Evolutionary conservation across 2,888 invertebrate genomes (phyloP).

Genomic region (Limnephilus marmoratus): DNA sequence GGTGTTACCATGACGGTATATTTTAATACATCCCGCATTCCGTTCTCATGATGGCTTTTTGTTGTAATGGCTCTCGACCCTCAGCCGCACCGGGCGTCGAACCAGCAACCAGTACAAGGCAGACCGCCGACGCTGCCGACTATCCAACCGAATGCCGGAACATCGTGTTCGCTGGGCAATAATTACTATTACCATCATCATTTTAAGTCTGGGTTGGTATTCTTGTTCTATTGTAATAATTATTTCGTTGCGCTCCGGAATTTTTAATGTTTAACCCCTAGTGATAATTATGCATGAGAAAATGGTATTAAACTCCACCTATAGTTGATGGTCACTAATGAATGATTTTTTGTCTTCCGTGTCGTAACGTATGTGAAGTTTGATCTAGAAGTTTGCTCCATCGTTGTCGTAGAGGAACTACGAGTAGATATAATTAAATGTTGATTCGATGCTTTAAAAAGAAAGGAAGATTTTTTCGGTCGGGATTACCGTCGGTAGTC

Average conservation of each 20-base stretch:
- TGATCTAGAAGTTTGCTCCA: too few species aligned
- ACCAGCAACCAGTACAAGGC: not conserved
- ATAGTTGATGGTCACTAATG: not conserved
- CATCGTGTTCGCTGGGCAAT: not conserved
- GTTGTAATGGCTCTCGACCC: conserved; percentile 2
- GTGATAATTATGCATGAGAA: not conserved
- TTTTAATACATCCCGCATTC: conserved; percentile 7
- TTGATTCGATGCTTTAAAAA: not conserved
- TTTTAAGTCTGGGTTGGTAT: not conserved
- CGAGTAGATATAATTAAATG: too few species aligned
- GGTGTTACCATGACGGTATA: conserved; percentile 27
- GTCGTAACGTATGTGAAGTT: not conserved
- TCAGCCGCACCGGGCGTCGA: not conserved
- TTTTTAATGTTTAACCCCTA: not conserved
- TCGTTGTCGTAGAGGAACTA: too few species aligned
- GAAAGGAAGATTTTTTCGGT: not conserved
- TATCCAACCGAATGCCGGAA: not conserved
- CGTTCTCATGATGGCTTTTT: conserved; percentile 29
- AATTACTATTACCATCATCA: not conserved
- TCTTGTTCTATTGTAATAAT: not conserved
- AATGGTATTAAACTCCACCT: not conserved
- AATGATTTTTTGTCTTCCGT: not conserved
- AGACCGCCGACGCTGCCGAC: not conserved
- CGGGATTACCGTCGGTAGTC: not conserved
- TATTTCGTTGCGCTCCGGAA: not conserved